Base-by-base conservation (phyloP, 2,888 invertebrate genomes). In the Sthenelais limicola region DNA sequence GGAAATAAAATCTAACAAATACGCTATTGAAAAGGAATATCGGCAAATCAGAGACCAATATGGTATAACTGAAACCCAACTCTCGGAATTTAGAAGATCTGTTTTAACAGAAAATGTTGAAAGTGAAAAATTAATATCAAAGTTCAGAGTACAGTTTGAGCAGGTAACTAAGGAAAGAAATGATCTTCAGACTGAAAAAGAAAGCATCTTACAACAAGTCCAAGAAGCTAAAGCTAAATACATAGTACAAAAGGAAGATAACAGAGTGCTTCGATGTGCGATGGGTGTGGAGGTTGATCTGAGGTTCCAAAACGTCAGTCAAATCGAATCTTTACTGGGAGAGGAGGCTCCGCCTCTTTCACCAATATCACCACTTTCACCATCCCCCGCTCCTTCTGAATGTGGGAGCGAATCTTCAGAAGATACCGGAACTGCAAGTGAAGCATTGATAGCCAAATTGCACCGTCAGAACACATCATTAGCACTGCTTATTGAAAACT, bases 21-120 rank as follows among this genome's bases (percentile, higher is more conserved):
- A 68, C n/a, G 51, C 49, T 9, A 68, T 68, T 26, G 68, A 62
- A 62, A 62, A 62, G 35, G 62, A 62, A 38, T 62, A 62, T 38
- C 35, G 62, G 24, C 38, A 62, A 38, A 62, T 62, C 38, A 21
- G 62, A 35, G 43, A 62, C 38, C 35, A 62, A 26, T 62, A 38
- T 62, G 62, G 62, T 38, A 43, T 62, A 24, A 62, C 62, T 9
- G 62, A 62, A 35, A n/a, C 62, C 43, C 38, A 62, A 62, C 62
- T 62, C 38, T n/a, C 24, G 18, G 62, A 62, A 38, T 62, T 62
- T 38, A 62, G 62, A 35, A 62, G 43, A 62, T 62, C 62, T 9
- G 35, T 38, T 38, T 38, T 62, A 3, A 48, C 67, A 12, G 67
- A 67, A 67, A 67, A 67, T 48, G 30, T 49, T 21, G 67, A 67